These are phyloP conservation scores for Orthosia gothica DNA, from an alignment of 2,888 invertebrate genomes.

Conservation along the genomic window DNA sequence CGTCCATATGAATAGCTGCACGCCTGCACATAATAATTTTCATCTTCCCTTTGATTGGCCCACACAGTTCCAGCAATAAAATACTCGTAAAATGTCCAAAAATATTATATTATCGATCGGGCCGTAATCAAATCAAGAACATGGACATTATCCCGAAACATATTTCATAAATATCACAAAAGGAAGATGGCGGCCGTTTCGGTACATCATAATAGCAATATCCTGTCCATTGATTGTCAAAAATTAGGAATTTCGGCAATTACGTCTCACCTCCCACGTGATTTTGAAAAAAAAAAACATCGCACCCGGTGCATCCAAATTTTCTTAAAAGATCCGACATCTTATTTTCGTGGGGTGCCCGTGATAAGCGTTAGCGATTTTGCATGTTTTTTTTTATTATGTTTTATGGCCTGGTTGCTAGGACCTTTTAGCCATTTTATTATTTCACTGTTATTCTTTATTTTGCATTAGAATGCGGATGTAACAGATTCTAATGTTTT, in stretches of 20 bases:
- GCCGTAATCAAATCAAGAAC: slow-evolving; percentile 64
- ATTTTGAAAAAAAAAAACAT: slow-evolving; percentile 83
- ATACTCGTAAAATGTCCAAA: slow-evolving; percentile 50
- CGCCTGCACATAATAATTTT: neutral
- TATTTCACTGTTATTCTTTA: too few species aligned
- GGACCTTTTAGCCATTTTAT: too few species aligned
- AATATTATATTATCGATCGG: slow-evolving; percentile 40
- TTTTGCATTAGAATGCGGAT: too few species aligned
- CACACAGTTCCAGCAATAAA: slow-evolving; percentile 58
- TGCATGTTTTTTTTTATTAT: too few species aligned
- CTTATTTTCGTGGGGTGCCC: slow-evolving; percentile 68
- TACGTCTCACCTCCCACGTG: slow-evolving; percentile 90
- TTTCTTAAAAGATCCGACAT: slow-evolving; percentile 88
- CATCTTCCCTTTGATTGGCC: slow-evolving; percentile 29
- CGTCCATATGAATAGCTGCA: neutral
- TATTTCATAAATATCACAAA: slow-evolving; percentile 75
- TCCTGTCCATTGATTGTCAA: slow-evolving; percentile 91
- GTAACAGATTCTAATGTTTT: too few species aligned
- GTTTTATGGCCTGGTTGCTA: too few species aligned
- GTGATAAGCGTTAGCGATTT: slow-evolving; percentile 62
- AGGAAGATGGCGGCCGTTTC: slow-evolving; percentile 71
- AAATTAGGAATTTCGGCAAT: slow-evolving; percentile 91
- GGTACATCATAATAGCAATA: slow-evolving; percentile 89
- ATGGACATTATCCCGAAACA: slow-evolving; percentile 71
- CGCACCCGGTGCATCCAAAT: slow-evolving; percentile 88